phyloP scores from a whole-genome alignment of 37 sponge, comb jelly and placozoan species.

The Agelas oroides region DNA sequence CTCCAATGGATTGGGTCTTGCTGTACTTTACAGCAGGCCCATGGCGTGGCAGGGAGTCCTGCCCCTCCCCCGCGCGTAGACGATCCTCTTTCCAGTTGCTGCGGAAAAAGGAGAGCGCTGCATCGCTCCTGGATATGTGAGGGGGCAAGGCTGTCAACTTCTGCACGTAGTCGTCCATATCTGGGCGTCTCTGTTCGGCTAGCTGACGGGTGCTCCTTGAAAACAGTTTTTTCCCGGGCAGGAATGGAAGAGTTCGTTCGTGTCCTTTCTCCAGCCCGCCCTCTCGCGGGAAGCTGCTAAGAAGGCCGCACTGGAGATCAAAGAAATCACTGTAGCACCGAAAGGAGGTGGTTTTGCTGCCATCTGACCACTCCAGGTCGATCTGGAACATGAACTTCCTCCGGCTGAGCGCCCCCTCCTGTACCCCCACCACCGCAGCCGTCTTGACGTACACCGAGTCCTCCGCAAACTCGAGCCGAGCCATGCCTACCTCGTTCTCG shows the following conservation, averaged over 20 bases:
- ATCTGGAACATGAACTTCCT: slow-evolving; percentile 69
- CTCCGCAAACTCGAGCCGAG: slow-evolving; percentile 16
- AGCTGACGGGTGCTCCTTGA: slow-evolving; percentile 59
- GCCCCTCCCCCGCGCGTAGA: not conserved
- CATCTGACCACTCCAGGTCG: slow-evolving; percentile 73
- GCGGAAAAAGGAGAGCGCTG: slow-evolving; percentile 60
- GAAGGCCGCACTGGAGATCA: slow-evolving; percentile 81
- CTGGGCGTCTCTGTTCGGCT: slow-evolving; percentile 72
- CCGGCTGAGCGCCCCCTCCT: not conserved
- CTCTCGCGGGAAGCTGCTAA: slow-evolving; percentile 81
- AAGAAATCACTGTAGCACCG: slow-evolving; percentile 86
- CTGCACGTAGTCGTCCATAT: slow-evolving; percentile 69
- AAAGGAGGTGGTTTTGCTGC: slow-evolving; percentile 31
- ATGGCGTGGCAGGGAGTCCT: too few species aligned
- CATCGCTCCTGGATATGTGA: slow-evolving; percentile 24
- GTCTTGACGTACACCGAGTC: slow-evolving; percentile 22
- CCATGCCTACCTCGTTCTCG: slow-evolving; percentile 5
- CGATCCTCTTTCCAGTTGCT: slow-evolving; percentile 78
- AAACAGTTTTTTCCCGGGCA: slow-evolving; percentile 85
- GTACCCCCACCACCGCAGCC: slow-evolving; percentile 30
- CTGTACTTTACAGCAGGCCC: too few species aligned
- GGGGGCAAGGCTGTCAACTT: slow-evolving; percentile 55
- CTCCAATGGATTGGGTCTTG: too few species aligned
- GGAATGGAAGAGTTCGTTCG: slow-evolving; percentile 65
- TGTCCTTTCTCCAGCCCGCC: slow-evolving; percentile 54